Conservation (phyloP, 2,797 vertebrate genomes). For the Acrossocheilus wenchowensis region DNA sequence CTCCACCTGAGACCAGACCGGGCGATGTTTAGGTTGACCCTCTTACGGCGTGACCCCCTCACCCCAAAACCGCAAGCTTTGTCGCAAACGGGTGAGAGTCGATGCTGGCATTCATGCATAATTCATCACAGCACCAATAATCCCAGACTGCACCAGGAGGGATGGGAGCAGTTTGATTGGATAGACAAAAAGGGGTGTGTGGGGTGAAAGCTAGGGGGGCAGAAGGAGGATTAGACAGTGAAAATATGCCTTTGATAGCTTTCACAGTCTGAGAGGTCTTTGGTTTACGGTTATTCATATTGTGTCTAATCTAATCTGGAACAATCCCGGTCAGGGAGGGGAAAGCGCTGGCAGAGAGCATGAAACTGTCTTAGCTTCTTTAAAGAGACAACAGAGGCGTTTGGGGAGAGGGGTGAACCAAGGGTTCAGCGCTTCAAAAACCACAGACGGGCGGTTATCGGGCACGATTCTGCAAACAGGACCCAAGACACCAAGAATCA, state of each 20-base stretch:
- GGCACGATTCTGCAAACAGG: neutral
- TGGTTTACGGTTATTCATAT: slow-evolving; percentile 83
- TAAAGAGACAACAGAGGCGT: slow-evolving; percentile 66
- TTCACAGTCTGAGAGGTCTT: slow-evolving; percentile 81
- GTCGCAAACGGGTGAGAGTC: slow-evolving; percentile 29
- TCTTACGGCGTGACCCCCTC: slow-evolving; percentile 26
- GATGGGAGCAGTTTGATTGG: slow-evolving; percentile 73
- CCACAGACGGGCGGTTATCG: neutral
- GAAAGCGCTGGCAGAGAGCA: slow-evolving; percentile 56
- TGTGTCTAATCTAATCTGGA: slow-evolving; percentile 78
- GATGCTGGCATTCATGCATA: slow-evolving; percentile 77
- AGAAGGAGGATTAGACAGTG: slow-evolving; percentile 76
- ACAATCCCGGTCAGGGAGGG: slow-evolving; percentile 65
- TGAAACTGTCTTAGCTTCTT: slow-evolving; percentile 55
- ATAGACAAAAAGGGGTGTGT: slow-evolving; percentile 77
- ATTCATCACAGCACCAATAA: slow-evolving; percentile 84
- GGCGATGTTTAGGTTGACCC: slow-evolving; percentile 32
- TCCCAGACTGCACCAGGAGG: slow-evolving; percentile 71
- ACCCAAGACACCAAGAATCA: slow-evolving; percentile 2
- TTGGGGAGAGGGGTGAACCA: slow-evolving; percentile 49
- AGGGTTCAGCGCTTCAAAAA: neutral
- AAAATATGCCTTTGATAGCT: slow-evolving; percentile 86
- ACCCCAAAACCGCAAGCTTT: slow-evolving; percentile 18
- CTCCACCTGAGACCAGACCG: slow-evolving; percentile 33
- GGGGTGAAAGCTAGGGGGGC: slow-evolving; percentile 66